Evolutionary conservation across 2,888 invertebrate species (phyloP), one percentile per base, ranked within the genome.

Genomic region (Epicampocera succincta): DNA sequence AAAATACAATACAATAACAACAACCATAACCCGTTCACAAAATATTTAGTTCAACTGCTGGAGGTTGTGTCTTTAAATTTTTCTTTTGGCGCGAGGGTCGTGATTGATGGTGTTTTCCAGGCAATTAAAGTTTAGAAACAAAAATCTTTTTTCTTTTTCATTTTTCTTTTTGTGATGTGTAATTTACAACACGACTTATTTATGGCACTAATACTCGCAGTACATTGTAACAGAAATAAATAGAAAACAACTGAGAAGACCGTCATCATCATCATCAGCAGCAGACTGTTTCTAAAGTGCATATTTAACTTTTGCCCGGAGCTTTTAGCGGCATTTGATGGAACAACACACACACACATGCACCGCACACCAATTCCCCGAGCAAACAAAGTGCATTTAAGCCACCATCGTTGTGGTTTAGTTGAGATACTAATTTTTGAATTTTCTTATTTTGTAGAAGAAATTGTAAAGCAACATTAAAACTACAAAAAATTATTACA

Each of bases 31-130:
- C 29, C 40, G n/a, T 56, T 54, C 46, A 46, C 29, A 66, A 40
- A 60, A 46, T 46, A 66, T 75, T 75, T 50, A 54, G 58, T 82
- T 80, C 82, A 68, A 54, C 60, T 29, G 29, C 29, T 46, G 29
- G 54, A 80, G 66, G 79, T 66, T 68, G 21, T 65, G 58, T 38
- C 21, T 68, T 61, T 52, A 3, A n/a, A 21, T 6, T 21, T 63
- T 75, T 69, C 42, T 60, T 15, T 44, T 15, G 69, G 60, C 54
- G 72, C 68, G 77, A 71, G 48, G 75, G 78, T 74, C 74, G 84
- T 88, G 88, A 88, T 88, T 88, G 88, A 88, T 88, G 88, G 85
- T 85, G 83, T 84, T 85, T 84, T 80, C 83, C 79, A 77, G 78
- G 80, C 80, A 76, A 80, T 83, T 80, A 83, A 72, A 50, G 56